Percentiles rank a stretch among this genome's conserved stretches.
Conservation (phyloP, 2,113 vertebrate species). For the Ctenodactylus gundi region DNA sequence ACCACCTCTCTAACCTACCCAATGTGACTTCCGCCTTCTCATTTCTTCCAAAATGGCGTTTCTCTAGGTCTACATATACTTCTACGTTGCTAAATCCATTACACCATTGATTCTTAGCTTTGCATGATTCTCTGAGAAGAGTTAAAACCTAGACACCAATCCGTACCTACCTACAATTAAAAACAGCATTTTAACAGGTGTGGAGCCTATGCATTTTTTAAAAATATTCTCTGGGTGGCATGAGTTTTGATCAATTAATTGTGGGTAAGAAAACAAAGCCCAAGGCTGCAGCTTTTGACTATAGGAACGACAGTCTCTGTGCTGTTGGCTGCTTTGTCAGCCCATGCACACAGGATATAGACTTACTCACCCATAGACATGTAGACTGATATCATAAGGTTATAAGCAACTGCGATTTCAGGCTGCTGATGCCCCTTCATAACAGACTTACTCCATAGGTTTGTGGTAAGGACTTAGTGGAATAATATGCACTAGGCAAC, state of each 20-base stretch:
- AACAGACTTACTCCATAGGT: not conserved
- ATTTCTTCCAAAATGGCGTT: not conserved
- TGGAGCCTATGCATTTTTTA: not conserved
- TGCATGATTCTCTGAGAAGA: not conserved
- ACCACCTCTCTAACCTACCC: not conserved
- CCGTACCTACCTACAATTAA: not conserved
- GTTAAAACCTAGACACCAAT: not conserved
- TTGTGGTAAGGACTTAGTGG: not conserved
- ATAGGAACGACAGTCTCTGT: not conserved
- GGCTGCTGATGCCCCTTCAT: not conserved
- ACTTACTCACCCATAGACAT: not conserved
- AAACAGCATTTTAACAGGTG: not conserved
- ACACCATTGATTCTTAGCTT: not conserved
- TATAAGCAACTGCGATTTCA: not conserved
- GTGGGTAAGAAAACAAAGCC: not conserved
- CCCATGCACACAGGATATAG: not conserved
- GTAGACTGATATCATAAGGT: not conserved
- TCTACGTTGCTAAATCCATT: not conserved
- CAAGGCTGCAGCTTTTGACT: not conserved
- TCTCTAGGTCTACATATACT: not conserved
- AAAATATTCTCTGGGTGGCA: not conserved
- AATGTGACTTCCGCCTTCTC: not conserved
- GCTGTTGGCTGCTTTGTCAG: not conserved
- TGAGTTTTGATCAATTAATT: not conserved
- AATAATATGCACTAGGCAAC: not conserved